These are phyloP conservation scores for Pelecanoides urinatrix DNA, from an alignment of 2,113 vertebrate species.

Conservation along the genomic window DNA sequence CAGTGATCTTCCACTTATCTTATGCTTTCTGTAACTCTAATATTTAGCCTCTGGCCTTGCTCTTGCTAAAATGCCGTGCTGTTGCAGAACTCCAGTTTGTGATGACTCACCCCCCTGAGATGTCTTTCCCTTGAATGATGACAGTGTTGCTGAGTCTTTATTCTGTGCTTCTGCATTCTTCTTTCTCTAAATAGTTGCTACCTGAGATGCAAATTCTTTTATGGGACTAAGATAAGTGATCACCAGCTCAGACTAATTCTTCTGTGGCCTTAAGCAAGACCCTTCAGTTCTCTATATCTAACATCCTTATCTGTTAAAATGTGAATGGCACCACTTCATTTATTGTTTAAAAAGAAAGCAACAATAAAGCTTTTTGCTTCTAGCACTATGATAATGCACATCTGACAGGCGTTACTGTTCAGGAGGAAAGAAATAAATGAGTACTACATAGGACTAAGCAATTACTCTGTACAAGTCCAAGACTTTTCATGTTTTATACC, in stretches of 20 bases:
- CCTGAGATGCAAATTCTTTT: background rate
- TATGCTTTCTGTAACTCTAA: background rate
- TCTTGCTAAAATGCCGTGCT: background rate
- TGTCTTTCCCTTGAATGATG: background rate
- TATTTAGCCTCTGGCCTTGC: background rate
- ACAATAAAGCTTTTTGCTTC: background rate
- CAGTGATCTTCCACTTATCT: background rate
- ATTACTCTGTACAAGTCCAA: background rate
- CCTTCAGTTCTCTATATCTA: background rate
- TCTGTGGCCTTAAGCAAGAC: background rate
- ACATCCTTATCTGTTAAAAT: background rate
- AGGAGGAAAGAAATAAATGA: background rate
- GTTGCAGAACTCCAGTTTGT: background rate
- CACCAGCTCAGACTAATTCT: background rate
- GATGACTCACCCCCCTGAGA: background rate
- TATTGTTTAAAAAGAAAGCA: background rate
- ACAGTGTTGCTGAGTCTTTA: background rate
- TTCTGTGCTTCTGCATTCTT: too few species aligned
- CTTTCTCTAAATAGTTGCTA: background rate
- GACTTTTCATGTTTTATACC: background rate
- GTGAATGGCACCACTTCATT: background rate
- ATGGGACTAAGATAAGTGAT: background rate
- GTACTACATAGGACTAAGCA: background rate
- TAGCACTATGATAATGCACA: background rate
- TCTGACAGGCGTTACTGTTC: background rate